Evolutionary conservation across 1,140 invertebrate genomes (phyloP), one percentile per base, ranked within the genome.

Genomic region (Eumaeus atala): DNA sequence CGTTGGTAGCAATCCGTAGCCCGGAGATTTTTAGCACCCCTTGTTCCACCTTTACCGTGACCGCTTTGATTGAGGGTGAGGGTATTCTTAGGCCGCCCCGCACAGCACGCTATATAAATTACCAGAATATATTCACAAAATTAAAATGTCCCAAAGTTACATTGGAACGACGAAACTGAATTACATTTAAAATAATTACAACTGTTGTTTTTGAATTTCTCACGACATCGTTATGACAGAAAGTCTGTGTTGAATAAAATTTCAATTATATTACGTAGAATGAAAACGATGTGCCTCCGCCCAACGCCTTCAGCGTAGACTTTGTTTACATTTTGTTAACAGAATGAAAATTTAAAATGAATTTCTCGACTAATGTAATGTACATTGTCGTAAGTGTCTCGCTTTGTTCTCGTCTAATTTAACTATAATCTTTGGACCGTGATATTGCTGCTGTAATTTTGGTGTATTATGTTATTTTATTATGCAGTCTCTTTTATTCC

Each of bases 341-440:
- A 44, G 40, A 44, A 44, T 18, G 40, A 17, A 44, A 44, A 44
- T 44, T 44, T 18, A 44, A 44, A 44, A 44, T 44, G 12, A 44
- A 44, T 44, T 44, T 44, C 40, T 44, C 40, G 17, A 44, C 40
- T 44, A 44, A 44, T 44, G 40, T 16, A 28, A 28, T 28, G 21
- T 28, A 28, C 21, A 28, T 28, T 28, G 40, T 16, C 40, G 14
- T 18, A 17, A 44, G 40, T 16, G 40, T 9, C 21, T 28, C 21
- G 21, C 21, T 28, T 28, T 28, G 21, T 28, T 28, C 21, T 6
- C 17, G 40, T 16, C 12, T 44, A 4, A 7, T 44, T 14, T 9
- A 16, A 1, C n/a, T 17, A 14, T 44, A 9, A 16, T 18, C 40
- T 44, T 44, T 44, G 16, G 4, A 44, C 40, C 12, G 40, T 44